Percentiles rank a stretch among this genome's conserved stretches.
Evolutionary conservation across 2,113 vertebrate species (phyloP).

Genomic region (Forbesichthys agassizii): DNA sequence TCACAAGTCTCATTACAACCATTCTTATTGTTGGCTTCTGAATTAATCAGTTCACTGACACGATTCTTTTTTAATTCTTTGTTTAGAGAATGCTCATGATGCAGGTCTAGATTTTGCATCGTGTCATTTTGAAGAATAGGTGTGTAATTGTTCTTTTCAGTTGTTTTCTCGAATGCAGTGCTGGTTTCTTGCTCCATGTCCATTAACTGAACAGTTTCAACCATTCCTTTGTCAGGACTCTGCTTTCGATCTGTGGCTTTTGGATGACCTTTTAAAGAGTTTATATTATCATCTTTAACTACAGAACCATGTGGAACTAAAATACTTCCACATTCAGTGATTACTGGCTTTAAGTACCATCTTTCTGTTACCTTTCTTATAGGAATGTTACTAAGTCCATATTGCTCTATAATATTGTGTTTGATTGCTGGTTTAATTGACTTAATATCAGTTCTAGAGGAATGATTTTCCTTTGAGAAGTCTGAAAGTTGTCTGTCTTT

Average conservation of each 20-base stretch:
- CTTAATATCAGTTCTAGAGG: slow-evolving; percentile 9
- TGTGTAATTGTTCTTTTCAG: neutral
- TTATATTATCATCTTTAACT: slow-evolving; percentile 32
- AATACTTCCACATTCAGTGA: slow-evolving; percentile 73
- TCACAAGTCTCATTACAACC: slow-evolving; percentile 10
- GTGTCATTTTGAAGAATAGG: neutral
- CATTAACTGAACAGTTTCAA: slow-evolving; percentile 3
- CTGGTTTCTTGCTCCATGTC: slow-evolving; percentile 10
- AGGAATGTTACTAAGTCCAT: slow-evolving; percentile 25
- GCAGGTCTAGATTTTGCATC: neutral
- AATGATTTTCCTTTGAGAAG: neutral
- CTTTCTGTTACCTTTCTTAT: slow-evolving; percentile 65
- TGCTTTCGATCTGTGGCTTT: slow-evolving; percentile 6
- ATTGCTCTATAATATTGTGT: neutral
- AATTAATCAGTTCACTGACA: neutral
- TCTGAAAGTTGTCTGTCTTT: neutral
- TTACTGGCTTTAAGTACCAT: slow-evolving; percentile 72
- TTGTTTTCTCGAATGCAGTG: slow-evolving; percentile 4
- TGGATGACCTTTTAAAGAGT: slow-evolving; percentile 29
- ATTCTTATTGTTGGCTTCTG: slow-evolving; percentile 6
- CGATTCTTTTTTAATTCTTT: neutral
- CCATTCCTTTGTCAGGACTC: slow-evolving; percentile 18
- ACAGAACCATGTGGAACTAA: slow-evolving; percentile 74
- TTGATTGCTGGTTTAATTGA: slow-evolving; percentile 1
- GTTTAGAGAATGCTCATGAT: slow-evolving; percentile 17